Base-by-base conservation (phyloP, 2,113 vertebrate species). In the Arizona elegans region DNA sequence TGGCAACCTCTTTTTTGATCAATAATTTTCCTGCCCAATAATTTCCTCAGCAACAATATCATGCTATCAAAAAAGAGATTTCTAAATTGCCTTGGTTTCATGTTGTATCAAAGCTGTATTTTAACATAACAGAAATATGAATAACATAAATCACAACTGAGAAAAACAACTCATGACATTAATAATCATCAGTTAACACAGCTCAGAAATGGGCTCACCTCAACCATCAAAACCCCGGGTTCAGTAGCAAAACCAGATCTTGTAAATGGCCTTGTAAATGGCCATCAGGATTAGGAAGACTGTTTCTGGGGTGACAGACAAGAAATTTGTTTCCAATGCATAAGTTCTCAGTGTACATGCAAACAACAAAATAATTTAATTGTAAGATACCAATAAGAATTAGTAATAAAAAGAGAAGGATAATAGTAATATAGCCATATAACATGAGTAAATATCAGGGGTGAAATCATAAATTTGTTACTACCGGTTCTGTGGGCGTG, bases 11-110 rank as follows among this genome's bases (percentile, higher is more conserved):
- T 54, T 17, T 89, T 94, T 43, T 92, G 21, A 24, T 93, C 24
- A 88, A 52, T 24, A 33, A 29, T 50, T 85, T 50, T 52, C 23
- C 87, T 88, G 3, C 55, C 8, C 47, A 50, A 50, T 50, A 50
- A 50, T 90, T 93, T 94, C 23, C 9, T 0, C 90, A 86, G 81
- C 11, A 91, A 9, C 59, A 92, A 58, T 55, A 90, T 93, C 89
- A 54, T 85, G n/a, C 13, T 1, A 0, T 43, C 10, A n/a, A 92
- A 89, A 38, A 43, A 50, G 33, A 92, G 92, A 81, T 87, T 47
- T 86, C 70, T 93, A 52, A 90, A 95, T 59, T 93, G 62, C 0
- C 92, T 43, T 62, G 89, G 0, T 88, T 9, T 90, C 11, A 38
- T 24, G 23, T 3, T 91, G 89, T 43, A 65, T 15, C 88, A 26